A percentile compares a stretch with the other conserved stretches of the same genome.
phyloP scores from a whole-genome alignment of 2,888 invertebrate genomes.

The Microctonus brassicae region DNA sequence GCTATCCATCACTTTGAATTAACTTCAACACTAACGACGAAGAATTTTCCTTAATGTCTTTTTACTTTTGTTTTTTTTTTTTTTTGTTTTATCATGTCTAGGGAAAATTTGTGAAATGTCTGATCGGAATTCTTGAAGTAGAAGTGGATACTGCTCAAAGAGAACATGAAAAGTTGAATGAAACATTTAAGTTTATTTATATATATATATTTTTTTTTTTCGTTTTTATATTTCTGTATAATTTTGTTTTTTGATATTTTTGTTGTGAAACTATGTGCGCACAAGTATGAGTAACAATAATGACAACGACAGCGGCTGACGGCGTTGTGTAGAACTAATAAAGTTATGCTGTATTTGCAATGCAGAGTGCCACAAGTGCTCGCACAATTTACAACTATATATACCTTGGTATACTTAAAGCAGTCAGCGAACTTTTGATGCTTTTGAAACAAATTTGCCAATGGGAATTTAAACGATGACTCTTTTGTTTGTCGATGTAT shows the following conservation, averaged over 20 bases:
- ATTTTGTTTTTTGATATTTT: not conserved
- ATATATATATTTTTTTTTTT: not conserved
- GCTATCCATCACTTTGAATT: not conserved
- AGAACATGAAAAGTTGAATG: not conserved
- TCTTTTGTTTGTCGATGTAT: too few relatives aligned
- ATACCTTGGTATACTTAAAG: conserved; percentile 14
- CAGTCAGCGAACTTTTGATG: conserved; percentile 32
- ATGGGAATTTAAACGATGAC: too few relatives aligned
- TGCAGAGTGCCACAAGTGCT: conserved; percentile 50
- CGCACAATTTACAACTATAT: conserved; percentile 30
- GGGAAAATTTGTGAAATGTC: not conserved
- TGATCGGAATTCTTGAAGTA: not conserved
- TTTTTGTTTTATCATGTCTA: not conserved
- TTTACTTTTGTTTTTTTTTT: not conserved
- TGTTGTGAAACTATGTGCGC: conserved; percentile 5
- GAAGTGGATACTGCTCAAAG: too few relatives aligned
- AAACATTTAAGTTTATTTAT: not conserved
- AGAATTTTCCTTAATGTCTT: not conserved
- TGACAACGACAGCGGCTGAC: conserved; percentile 37
- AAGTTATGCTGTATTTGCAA: conserved; percentile 59
- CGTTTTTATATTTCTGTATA: not conserved
- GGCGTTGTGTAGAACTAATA: conserved; percentile 57
- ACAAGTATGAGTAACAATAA: conserved; percentile 30
- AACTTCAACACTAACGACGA: not conserved
- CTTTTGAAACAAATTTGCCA: not conserved